phyloP scores from a whole-genome alignment of 2,113 vertebrate species.

The Geothlypis trichas region DNA sequence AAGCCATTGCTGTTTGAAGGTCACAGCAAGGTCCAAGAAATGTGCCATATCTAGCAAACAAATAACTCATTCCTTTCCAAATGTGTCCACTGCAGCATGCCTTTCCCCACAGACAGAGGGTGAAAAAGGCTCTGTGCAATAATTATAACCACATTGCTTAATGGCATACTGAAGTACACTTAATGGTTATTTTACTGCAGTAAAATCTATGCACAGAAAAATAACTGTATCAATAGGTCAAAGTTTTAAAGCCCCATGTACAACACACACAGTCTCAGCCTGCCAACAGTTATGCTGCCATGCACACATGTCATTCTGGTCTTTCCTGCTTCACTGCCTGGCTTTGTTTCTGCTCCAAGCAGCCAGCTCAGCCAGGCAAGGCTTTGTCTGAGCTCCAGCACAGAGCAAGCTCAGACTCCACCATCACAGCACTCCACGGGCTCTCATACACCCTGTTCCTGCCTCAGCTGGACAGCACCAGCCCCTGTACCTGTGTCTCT shows the following conservation, averaged over 20 bases:
- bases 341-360: not conserved
- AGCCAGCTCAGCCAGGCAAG: not conserved
- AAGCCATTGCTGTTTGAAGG: not conserved
- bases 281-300: not conserved
- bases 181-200: not conserved
- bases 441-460: fast-evolving
- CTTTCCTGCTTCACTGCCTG: not conserved
- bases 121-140: not conserved
- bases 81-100: not conserved
- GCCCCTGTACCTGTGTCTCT: not conserved
- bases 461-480: not conserved
- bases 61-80: not conserved
- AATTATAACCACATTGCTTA: not conserved
- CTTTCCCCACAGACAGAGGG: not conserved
- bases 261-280: not conserved
- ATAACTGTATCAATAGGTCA: not conserved
- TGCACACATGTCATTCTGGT: too few relatives aligned
- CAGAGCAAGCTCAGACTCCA: not conserved
- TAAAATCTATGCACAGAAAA: not conserved
- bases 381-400: not conserved
- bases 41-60: not conserved
- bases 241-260: not conserved
- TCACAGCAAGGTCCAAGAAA: not conserved
- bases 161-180: not conserved
- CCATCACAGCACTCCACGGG: not conserved